These are phyloP conservation scores for Notolepis coatsorum DNA, from an alignment of 2,797 vertebrate species.

Conservation along the genomic window DNA sequence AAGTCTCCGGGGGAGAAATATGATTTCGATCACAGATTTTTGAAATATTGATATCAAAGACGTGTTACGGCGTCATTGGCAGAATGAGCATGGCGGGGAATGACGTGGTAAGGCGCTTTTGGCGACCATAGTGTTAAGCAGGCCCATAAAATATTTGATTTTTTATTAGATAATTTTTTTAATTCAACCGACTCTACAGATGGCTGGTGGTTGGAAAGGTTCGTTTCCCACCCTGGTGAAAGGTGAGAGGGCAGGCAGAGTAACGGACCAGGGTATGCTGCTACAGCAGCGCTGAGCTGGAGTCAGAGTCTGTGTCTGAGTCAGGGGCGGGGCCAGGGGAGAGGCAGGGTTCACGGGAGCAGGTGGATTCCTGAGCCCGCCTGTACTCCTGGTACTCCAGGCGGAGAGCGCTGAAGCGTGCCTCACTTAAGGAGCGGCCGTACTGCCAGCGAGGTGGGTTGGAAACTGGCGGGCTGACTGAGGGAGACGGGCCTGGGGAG, in stretches of 20 bases:
- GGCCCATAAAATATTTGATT: too few species aligned
- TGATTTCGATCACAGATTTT: too few species aligned
- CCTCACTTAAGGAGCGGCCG: conserved; percentile 80
- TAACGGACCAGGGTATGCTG: conserved; percentile 71
- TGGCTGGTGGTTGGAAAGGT: too few species aligned
- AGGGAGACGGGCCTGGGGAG: conserved; percentile 74
- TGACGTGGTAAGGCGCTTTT: too few species aligned
- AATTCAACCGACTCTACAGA: too few species aligned
- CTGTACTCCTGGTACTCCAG: conserved; percentile 84
- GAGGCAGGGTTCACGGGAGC: conserved; percentile 62
- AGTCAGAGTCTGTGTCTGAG: conserved; percentile 73
- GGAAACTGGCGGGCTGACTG: conserved; percentile 70
- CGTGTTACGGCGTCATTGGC: too few species aligned
- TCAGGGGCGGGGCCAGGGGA: conserved; percentile 48
- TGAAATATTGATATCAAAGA: too few species aligned
- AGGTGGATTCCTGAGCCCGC: conserved; percentile 71
- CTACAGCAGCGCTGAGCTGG: conserved; percentile 82
- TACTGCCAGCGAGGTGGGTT: conserved; percentile 58
- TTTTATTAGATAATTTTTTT: too few species aligned
- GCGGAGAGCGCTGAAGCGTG: conserved; percentile 83
- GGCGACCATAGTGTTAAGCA: too few species aligned
- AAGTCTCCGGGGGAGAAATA: too few species aligned
- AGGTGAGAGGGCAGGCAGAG: conserved; percentile 18
- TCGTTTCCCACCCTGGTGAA: too few species aligned
- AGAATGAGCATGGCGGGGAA: too few species aligned